Evolutionary conservation across 2,888 invertebrate species (phyloP).

Genomic region (Macrophya alboannulata): DNA sequence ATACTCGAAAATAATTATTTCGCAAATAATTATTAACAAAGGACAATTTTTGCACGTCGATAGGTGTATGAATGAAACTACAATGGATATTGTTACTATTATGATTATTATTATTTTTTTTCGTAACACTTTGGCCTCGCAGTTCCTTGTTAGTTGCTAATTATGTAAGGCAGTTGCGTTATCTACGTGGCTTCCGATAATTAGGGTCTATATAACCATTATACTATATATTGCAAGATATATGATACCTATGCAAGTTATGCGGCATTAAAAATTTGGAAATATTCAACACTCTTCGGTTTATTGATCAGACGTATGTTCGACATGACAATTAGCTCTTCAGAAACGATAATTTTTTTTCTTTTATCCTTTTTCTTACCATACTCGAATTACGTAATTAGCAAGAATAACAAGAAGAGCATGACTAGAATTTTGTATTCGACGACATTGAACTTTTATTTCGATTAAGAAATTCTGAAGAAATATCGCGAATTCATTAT

Average conservation of each 20-base stretch:
- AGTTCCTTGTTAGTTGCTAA: not conserved
- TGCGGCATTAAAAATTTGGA: not conserved
- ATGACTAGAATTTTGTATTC: not conserved
- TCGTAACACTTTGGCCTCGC: not conserved
- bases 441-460: not conserved
- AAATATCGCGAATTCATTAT: too few species aligned
- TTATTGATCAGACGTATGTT: not conserved
- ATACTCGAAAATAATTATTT: not conserved
- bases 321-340: not conserved
- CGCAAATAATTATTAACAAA: not conserved
- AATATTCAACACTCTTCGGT: not conserved
- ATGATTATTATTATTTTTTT: not conserved
- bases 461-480: not conserved
- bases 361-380: not conserved
- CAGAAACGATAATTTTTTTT: not conserved
- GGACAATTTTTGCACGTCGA: not conserved
- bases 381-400: not conserved
- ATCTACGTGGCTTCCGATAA: not conserved
- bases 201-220: slow-evolving; percentile 4
- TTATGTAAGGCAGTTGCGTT: not conserved
- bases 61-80: not conserved
- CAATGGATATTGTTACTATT: not conserved
- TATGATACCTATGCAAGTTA: not conserved
- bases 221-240: not conserved
- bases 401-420: not conserved